Evolutionary conservation across 2,797 vertebrate genomes (phyloP), one percentile per base, ranked within the genome.

Genomic region (Lindbergichthys nudifrons): DNA sequence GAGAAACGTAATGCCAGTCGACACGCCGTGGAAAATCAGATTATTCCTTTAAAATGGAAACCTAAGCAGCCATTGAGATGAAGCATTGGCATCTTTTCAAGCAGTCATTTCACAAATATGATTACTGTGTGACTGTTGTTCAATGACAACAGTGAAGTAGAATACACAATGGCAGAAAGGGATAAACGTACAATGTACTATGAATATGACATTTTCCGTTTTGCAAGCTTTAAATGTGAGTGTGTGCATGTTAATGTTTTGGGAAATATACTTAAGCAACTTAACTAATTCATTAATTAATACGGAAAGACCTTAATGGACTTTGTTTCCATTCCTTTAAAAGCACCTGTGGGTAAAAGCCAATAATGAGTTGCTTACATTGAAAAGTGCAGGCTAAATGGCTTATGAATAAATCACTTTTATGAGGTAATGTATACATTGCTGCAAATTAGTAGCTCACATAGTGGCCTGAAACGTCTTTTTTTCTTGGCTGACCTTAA

Each of bases 41-140:
- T 86, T 75, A 81, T 82, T 81, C 63, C 52, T 73, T 79, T 82
- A 71, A 60, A 56, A 53, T 36, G 42, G 71, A 80, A 89, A 81
- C 52, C 56, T 39, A 81, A 85, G 77, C 69, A 61, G 78, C 73
- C 72, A 46, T 48, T 79, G 72, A 87, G 78, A 87, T 73, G 50
- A 87, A 73, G 72, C 70, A 62, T 71, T 16, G 36, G 7, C 23
- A 4, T 81, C 65, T 85, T 79, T 80, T 78, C 42, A 57, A 71
- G 53, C 45, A 65, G 52, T 68, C 56, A 19, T 78, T 64, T 58
- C 58, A 45, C 56, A 63, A 54, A 54, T 70, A 1, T 81, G 74
- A 82, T 87, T 79, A 73, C 46, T 60, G 53, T 47, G 65, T 15
- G 65, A 18, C 81, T 79, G 84, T 79, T 80, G 79, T 84, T 84